phyloP scores from a whole-genome alignment of 2,113 vertebrate species.

The Zeus faber region DNA sequence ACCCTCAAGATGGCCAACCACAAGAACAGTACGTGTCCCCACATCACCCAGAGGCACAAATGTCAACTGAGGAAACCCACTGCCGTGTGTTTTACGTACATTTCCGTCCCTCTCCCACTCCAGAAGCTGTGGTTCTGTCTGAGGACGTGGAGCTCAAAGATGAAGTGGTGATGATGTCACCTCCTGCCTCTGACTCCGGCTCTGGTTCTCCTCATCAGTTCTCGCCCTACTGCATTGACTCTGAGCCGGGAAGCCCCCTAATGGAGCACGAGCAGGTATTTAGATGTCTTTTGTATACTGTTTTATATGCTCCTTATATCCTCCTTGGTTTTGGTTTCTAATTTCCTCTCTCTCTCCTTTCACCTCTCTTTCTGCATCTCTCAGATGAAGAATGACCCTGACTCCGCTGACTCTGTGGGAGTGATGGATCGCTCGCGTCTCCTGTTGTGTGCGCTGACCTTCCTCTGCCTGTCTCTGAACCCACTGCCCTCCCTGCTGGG shows the following conservation, averaged over 20 bases:
- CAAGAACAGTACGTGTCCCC: conserved; percentile 86
- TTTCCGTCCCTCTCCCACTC: neutral
- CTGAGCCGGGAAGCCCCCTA: conserved; percentile 92
- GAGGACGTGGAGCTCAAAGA: conserved; percentile 89
- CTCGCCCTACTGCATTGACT: conserved; percentile 94
- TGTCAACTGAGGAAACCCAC: neutral
- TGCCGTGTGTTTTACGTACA: neutral
- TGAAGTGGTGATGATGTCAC: conserved; percentile 92
- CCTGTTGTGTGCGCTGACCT: conserved; percentile 92
- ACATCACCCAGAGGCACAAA: neutral
- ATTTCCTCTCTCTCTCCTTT: neutral
- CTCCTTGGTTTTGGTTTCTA: neutral
- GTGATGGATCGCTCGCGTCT: conserved; percentile 98
- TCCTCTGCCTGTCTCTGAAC: conserved; percentile 95
- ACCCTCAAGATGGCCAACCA: conserved; percentile 91
- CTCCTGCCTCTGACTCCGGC: conserved; percentile 92
- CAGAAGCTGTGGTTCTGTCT: conserved; percentile 58
- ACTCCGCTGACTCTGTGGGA: conserved; percentile 87
- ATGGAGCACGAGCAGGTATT: conserved; percentile 90
- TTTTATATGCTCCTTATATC: neutral
- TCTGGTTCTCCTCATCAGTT: conserved; percentile 88
- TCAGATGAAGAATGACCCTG: conserved; percentile 94
- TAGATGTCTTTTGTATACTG: neutral
- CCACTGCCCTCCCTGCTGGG: conserved; percentile 89
- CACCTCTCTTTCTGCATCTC: neutral